Evolutionary conservation across 2,888 invertebrate genomes (phyloP).

Genomic region (Beris morrisii): DNA sequence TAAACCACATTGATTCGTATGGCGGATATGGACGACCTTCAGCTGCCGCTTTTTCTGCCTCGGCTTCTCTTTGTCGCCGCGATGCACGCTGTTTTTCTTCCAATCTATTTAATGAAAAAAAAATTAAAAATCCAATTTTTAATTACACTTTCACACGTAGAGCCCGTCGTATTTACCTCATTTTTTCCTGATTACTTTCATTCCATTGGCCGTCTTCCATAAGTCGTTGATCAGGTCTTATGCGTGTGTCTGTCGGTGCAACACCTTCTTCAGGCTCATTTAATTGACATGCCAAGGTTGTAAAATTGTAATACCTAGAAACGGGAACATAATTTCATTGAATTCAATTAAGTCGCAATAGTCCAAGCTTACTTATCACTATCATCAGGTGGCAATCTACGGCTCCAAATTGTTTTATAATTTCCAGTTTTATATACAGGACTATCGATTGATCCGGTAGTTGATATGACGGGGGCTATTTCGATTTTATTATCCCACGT

Average conservation of each 20-base stretch:
- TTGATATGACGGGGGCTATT: slow-evolving; percentile 82
- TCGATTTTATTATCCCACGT: slow-evolving; percentile 97
- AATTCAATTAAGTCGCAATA: slow-evolving; percentile 10
- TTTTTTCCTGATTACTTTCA: slow-evolving; percentile 83
- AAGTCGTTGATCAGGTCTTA: slow-evolving; percentile 93
- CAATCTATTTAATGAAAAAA: slow-evolving; percentile 57
- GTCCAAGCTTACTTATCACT: slow-evolving; percentile 62
- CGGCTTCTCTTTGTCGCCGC: slow-evolving; percentile 76
- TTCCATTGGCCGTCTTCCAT: slow-evolving; percentile 96
- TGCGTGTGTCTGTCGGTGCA: slow-evolving; percentile 92
- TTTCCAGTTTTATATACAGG: slow-evolving; percentile 92
- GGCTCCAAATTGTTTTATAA: slow-evolving; percentile 83
- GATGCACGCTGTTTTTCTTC: slow-evolving; percentile 94
- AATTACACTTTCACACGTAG: neutral
- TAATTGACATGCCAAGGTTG: slow-evolving; percentile 90
- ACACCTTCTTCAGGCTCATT: slow-evolving; percentile 92
- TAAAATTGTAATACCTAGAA: slow-evolving; percentile 85
- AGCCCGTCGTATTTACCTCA: slow-evolving; percentile 54
- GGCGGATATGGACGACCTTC: slow-evolving; percentile 68
- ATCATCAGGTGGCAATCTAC: slow-evolving; percentile 71
- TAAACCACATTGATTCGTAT: slow-evolving; percentile 89
- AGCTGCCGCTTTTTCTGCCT: slow-evolving; percentile 70
- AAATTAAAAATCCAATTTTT: neutral
- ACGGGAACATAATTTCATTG: neutral
- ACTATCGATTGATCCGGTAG: slow-evolving; percentile 70